Conservation (phyloP, 2,888 invertebrate species). For the Dynastes maya region DNA sequence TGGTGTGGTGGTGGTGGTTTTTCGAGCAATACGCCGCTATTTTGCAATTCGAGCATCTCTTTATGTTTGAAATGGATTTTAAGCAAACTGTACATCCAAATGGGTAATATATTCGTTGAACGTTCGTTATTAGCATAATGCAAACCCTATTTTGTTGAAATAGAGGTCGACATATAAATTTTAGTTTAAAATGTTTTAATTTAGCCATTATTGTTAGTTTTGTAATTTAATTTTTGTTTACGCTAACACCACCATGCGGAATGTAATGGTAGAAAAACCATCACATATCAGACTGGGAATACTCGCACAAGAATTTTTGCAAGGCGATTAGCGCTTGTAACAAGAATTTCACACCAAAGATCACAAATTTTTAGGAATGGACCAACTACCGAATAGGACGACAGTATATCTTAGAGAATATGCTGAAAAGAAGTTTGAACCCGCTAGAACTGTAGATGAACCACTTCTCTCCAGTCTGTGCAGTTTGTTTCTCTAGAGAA, state of each 20-base stretch:
- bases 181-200: no score
- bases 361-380: constrained; percentile 30
- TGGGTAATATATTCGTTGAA: constrained; percentile 20
- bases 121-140: background rate
- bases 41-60: constrained; percentile 34
- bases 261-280: background rate
- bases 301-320: constrained; percentile 19
- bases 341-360: constrained; percentile 4
- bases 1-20: constrained; percentile 11
- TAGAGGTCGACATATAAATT: no score
- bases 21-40: constrained; percentile 19
- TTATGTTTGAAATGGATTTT: constrained; percentile 13
- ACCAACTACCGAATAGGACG: constrained; percentile 25
- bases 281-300: constrained; percentile 28
- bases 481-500: constrained; percentile 21
- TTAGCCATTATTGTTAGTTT: no score
- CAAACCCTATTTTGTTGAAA: background rate
- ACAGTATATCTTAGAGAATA: background rate
- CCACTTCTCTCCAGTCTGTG: constrained; percentile 31
- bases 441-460: constrained; percentile 24
- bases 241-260: no score
- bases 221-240: no score
- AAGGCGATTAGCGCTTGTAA: constrained; percentile 15
- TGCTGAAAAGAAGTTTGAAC: constrained; percentile 6
- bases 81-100: constrained; percentile 29